A percentile compares a stretch with the other conserved stretches of the same genome.
Evolutionary conservation across 1,140 invertebrate genomes (phyloP).

Genomic region (Megathymus violae): DNA sequence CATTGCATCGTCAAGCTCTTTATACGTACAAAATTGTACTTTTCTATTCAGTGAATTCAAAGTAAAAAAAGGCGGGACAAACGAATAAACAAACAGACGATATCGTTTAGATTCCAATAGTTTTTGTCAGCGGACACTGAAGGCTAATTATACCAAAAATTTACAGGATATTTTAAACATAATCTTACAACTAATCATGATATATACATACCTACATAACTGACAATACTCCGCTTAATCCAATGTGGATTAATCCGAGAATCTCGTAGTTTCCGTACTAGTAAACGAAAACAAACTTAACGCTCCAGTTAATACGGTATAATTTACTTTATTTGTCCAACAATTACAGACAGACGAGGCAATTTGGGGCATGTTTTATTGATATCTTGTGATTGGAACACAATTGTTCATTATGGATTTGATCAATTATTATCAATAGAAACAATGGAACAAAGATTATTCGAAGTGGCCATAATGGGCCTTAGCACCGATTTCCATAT

Average conservation of each 20-base stretch:
- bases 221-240: constrained; percentile 29
- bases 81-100: no score
- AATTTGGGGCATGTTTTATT: constrained; percentile 34
- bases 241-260: constrained; percentile 30
- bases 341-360: constrained; percentile 34
- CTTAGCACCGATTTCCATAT: no score
- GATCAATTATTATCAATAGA: constrained; percentile 14
- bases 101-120: no score
- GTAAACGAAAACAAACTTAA: constrained; percentile 17
- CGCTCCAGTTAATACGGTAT: constrained; percentile 22
- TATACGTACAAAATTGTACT: no score
- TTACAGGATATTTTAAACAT: no score
- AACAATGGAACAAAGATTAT: background rate
- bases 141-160: no score
- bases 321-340: constrained; percentile 30
- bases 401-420: constrained; percentile 35
- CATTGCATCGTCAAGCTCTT: no score
- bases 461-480: constrained; percentile 6
- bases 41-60: no score
- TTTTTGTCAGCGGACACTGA: no score
- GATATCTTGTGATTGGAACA: constrained; percentile 31
- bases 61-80: no score
- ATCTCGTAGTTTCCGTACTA: constrained; percentile 12
- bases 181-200: constrained; percentile 8
- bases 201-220: constrained; percentile 23